A percentile compares a stretch with the other conserved stretches of the same genome.
phyloP scores from a whole-genome alignment of 2,113 vertebrate genomes.

The Zapus hudsonius region DNA sequence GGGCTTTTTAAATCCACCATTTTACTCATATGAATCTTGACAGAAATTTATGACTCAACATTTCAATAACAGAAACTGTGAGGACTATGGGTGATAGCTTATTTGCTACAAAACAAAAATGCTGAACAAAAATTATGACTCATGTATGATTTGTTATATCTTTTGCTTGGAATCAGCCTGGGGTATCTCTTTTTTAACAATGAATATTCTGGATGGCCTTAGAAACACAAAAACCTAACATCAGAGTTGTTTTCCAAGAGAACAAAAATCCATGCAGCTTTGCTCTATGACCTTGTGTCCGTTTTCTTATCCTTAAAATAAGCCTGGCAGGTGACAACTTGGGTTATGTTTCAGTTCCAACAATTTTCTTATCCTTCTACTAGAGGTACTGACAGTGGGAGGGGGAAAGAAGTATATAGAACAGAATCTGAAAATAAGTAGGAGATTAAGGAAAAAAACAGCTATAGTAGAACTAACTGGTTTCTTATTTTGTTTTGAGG shows the following conservation, averaged over 20 bases:
- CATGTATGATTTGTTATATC: slow-evolving; percentile 28
- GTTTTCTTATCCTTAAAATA: slow-evolving; percentile 40
- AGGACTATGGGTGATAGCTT: neutral
- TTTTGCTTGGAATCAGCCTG: slow-evolving; percentile 30
- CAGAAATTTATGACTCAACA: slow-evolving; percentile 1
- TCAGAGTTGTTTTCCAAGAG: slow-evolving; percentile 3
- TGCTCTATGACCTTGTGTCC: neutral
- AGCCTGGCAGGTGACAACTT: neutral
- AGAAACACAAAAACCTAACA: neutral
- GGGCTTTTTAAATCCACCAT: no score
- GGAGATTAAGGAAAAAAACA: neutral
- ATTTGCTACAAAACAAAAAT: slow-evolving; percentile 52
- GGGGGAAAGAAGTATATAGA: neutral
- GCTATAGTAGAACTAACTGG: neutral
- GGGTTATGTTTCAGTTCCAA: neutral
- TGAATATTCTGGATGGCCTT: neutral
- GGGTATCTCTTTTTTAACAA: slow-evolving; percentile 38
- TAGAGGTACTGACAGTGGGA: neutral
- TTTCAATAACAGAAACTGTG: slow-evolving; percentile 57
- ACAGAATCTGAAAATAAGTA: neutral
- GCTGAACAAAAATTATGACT: slow-evolving; percentile 42
- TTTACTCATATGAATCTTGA: neutral
- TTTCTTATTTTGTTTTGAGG: neutral
- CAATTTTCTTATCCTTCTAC: neutral
- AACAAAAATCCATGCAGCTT: slow-evolving; percentile 27